A percentile compares a stretch with the other conserved stretches of the same genome.
Conservation (phyloP, 2,888 invertebrate species). For the Podotricha telesiphe region DNA sequence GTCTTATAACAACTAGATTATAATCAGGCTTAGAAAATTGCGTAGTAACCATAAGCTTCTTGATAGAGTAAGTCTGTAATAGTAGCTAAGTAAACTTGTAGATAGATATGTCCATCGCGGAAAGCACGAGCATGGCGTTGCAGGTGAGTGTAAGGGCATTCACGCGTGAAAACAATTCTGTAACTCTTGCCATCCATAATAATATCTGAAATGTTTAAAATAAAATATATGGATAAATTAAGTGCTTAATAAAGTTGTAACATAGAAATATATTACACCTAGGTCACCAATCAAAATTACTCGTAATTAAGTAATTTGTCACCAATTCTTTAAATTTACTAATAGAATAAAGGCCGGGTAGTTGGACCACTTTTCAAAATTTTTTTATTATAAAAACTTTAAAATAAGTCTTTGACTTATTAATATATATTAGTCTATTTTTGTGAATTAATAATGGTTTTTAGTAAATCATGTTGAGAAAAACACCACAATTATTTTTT, state of each 20-base stretch:
- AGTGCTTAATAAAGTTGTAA: not conserved
- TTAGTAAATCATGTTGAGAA: too few relatives aligned
- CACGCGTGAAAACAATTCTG: slow-evolving; percentile 24
- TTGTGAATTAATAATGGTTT: too few relatives aligned
- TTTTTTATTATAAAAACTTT: too few relatives aligned
- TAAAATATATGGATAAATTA: not conserved
- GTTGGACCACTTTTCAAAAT: too few relatives aligned
- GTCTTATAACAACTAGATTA: not conserved
- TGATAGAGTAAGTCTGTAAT: slow-evolving; percentile 1
- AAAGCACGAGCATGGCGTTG: not conserved
- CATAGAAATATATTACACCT: not conserved
- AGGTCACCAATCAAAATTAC: too few relatives aligned
- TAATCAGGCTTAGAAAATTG: not conserved
- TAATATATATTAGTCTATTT: too few relatives aligned
- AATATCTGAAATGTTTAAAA: not conserved
- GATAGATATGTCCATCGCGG: not conserved
- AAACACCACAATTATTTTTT: too few relatives aligned
- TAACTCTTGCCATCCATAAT: slow-evolving; percentile 24
- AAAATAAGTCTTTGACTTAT: too few relatives aligned
- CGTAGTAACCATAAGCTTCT: not conserved
- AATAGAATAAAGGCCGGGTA: too few relatives aligned
- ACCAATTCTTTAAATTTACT: too few relatives aligned
- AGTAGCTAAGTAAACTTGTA: not conserved
- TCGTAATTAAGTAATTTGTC: too few relatives aligned
- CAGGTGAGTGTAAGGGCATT: slow-evolving; percentile 10